Percentiles rank a stretch among this genome's conserved stretches.
These are phyloP conservation scores for Propithecus deckenii DNA, from an alignment of 2,797 vertebrate genomes.

Conservation along the genomic window DNA sequence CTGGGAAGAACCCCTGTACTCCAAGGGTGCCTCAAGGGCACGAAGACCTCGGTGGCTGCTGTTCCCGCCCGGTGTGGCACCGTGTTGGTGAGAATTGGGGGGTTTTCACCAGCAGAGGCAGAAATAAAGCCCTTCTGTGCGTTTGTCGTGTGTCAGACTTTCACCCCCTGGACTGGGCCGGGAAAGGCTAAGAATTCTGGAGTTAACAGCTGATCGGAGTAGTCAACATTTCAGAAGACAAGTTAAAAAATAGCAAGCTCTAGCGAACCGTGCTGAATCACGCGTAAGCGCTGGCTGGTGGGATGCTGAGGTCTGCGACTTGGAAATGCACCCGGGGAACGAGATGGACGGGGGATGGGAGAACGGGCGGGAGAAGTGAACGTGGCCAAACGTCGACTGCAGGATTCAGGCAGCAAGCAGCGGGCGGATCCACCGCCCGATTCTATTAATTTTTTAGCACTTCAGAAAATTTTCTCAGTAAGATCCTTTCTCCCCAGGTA, in stretches of 20 bases:
- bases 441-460: background rate
- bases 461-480: background rate
- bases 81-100: background rate
- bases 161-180: background rate
- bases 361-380: background rate
- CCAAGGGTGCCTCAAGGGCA: background rate
- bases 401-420: background rate
- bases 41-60: fast-evolving
- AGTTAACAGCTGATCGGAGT: background rate
- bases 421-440: background rate
- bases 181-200: background rate
- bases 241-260: background rate
- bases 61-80: background rate
- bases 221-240: background rate
- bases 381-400: fast-evolving
- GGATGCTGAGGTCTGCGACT: background rate
- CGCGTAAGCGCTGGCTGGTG: background rate
- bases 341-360: background rate
- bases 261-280: background rate
- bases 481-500: background rate
- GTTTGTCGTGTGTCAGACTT: background rate
- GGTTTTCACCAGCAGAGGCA: background rate
- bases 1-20: background rate
- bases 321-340: background rate
- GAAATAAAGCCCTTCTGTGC: background rate